Conservation (phyloP, 2,797 vertebrate genomes). For the Poecilia gillii region DNA sequence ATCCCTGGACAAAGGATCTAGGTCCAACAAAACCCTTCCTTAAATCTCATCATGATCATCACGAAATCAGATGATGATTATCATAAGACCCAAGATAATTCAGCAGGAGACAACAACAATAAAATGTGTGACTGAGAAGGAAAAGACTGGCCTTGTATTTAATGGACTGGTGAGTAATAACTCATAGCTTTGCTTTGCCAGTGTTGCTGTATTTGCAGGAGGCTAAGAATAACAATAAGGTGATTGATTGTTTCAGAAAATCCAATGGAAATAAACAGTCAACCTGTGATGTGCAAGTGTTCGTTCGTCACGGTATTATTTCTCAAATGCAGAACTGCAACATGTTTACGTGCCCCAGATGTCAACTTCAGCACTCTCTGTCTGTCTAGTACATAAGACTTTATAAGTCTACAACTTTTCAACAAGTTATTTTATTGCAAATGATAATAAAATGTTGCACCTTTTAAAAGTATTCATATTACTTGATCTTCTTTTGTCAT, state of each 20-base stretch:
- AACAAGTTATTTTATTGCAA: background rate
- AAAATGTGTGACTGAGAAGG: background rate
- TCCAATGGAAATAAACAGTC: background rate
- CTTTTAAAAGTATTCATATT: background rate
- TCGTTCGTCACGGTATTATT: background rate
- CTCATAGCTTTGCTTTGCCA: background rate
- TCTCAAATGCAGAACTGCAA: background rate
- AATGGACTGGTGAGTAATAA: background rate
- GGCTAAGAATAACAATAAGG: background rate
- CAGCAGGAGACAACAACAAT: background rate
- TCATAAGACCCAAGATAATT: background rate
- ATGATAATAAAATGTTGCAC: background rate
- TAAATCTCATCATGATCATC: slow-evolving; percentile 18
- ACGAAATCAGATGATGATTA: background rate
- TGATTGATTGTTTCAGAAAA: background rate
- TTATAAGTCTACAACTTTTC: background rate
- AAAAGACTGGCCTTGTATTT: background rate
- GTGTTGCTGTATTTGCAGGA: background rate
- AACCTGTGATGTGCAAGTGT: background rate
- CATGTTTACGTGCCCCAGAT: background rate
- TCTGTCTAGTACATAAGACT: background rate
- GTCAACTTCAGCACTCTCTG: background rate
- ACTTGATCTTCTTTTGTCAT: background rate
- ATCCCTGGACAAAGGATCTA: slow-evolving; percentile 34
- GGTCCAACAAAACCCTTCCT: slow-evolving; percentile 29